phyloP scores from a whole-genome alignment of 2,888 invertebrate species.

The Quadriops clusia region DNA sequence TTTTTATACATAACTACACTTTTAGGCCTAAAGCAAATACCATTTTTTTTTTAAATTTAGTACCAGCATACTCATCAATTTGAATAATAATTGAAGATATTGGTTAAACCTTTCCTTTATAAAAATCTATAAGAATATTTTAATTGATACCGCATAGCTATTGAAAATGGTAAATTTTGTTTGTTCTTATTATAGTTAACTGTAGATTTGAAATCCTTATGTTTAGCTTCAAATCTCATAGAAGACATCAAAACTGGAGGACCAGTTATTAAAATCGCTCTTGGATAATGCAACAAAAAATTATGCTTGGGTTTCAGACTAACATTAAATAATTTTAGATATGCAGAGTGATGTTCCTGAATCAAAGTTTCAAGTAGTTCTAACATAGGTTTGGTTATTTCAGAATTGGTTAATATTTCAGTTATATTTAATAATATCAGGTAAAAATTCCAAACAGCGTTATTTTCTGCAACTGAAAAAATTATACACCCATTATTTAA shows the following conservation, averaged over 20 bases:
- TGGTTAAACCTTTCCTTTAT: too few species aligned
- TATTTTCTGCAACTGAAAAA: slow-evolving; percentile 23
- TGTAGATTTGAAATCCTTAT: too few species aligned
- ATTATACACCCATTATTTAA: slow-evolving; percentile 16
- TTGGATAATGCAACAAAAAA: slow-evolving; percentile 6
- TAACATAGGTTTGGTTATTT: slow-evolving; percentile 1
- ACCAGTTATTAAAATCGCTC: slow-evolving; percentile 2
- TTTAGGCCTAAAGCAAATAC: too few species aligned
- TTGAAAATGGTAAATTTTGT: too few species aligned
- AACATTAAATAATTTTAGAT: slow-evolving; percentile 5
- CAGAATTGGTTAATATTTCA: too few species aligned
- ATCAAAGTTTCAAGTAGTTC: slow-evolving; percentile 6
- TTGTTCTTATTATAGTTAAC: too few species aligned
- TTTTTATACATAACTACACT: too few species aligned
- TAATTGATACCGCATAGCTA: too few species aligned
- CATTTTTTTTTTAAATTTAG: too few species aligned
- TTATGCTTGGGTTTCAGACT: slow-evolving; percentile 6
- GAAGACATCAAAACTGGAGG: slow-evolving; percentile 10
- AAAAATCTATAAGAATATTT: too few species aligned
- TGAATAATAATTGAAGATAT: too few species aligned
- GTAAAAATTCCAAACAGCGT: slow-evolving; percentile 17
- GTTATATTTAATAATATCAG: slow-evolving; percentile 15
- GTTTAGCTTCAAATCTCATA: slow-evolving; percentile 18
- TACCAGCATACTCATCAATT: too few species aligned
- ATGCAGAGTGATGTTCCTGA: slow-evolving; percentile 5